phyloP scores from a whole-genome alignment of 2,797 vertebrate genomes.

The Syngnathus acus region DNA sequence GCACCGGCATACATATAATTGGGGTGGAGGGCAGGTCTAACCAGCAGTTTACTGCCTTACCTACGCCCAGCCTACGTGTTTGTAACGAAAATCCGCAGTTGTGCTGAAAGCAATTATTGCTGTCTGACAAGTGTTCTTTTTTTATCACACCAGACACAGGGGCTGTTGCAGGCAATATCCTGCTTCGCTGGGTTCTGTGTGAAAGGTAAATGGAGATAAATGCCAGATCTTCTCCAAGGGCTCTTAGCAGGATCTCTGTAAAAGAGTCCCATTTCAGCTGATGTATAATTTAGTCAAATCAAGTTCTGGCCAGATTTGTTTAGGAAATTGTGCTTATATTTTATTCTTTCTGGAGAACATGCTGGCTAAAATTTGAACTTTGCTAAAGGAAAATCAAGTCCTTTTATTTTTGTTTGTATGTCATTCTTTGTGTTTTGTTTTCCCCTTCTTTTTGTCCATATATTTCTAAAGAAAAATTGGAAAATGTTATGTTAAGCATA shows the following conservation, averaged over 20 bases:
- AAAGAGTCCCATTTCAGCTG: slow-evolving; percentile 6
- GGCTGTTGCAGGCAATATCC: not conserved
- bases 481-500: slow-evolving; percentile 67
- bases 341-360: slow-evolving; percentile 50
- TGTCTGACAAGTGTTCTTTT: not conserved
- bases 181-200: not conserved
- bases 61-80: not conserved
- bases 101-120: not conserved
- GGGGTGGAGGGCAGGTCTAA: not conserved
- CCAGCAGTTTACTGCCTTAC: not conserved
- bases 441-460: slow-evolving; percentile 45
- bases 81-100: not conserved
- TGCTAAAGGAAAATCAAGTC: slow-evolving; percentile 45
- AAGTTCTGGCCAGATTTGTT: slow-evolving; percentile 18
- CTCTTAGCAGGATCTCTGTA: not conserved
- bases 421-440: slow-evolving; percentile 34
- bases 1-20: not conserved
- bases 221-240: not conserved
- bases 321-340: slow-evolving; percentile 18
- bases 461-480: slow-evolving; percentile 49
- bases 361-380: slow-evolving; percentile 38
- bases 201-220: not conserved
- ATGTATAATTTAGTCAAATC: slow-evolving; percentile 11
- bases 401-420: slow-evolving; percentile 45
- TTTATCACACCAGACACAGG: not conserved